phyloP scores from a whole-genome alignment of 2,888 invertebrate genomes.

The Chaitophorus viminalis region DNA sequence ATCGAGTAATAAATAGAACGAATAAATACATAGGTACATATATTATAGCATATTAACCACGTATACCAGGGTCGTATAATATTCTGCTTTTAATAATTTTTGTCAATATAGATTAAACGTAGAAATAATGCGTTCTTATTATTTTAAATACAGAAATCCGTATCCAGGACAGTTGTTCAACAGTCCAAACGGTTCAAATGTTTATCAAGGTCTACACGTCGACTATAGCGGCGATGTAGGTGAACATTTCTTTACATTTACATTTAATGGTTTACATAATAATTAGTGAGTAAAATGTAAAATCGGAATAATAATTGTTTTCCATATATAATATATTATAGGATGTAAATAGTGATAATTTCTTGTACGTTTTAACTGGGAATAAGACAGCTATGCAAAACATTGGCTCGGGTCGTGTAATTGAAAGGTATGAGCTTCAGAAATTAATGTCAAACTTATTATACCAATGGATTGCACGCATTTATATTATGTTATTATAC shows the following conservation, averaged over 20 bases:
- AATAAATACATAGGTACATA: too few relatives aligned
- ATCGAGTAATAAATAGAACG: too few relatives aligned
- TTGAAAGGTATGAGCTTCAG: conserved; percentile 66
- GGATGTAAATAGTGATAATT: conserved; percentile 65
- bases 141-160: conserved; percentile 68
- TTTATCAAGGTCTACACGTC: conserved; percentile 71
- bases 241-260: too few relatives aligned
- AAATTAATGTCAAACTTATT: too few relatives aligned
- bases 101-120: too few relatives aligned
- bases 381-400: conserved; percentile 68
- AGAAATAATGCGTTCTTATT: neutral
- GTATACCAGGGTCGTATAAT: too few relatives aligned
- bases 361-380: conserved; percentile 71
- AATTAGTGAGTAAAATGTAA: neutral
- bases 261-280: too few relatives aligned
- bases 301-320: neutral
- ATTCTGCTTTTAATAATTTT: too few relatives aligned
- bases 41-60: too few relatives aligned
- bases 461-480: neutral
- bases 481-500: conserved; percentile 39
- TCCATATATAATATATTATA: too few relatives aligned
- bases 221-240: conserved; percentile 71
- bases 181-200: conserved; percentile 71
- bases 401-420: conserved; percentile 70
- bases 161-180: conserved; percentile 71